Conservation (phyloP, 2,888 invertebrate genomes). For the Aleiodes testaceus region DNA sequence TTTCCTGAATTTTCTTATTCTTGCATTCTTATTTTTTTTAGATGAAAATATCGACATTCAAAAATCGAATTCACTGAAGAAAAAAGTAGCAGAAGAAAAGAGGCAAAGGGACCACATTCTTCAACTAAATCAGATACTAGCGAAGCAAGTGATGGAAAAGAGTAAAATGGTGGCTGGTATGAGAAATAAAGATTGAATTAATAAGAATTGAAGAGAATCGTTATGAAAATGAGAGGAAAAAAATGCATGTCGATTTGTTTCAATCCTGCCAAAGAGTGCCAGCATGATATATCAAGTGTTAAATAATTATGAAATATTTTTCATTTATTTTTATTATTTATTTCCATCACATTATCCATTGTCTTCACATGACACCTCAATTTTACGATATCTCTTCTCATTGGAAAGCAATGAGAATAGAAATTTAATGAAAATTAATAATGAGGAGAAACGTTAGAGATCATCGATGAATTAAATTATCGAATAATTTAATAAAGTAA, state of each 20-base stretch:
- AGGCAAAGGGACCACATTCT: constrained; percentile 90
- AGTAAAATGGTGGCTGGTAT: constrained; percentile 96
- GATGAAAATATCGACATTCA: constrained; percentile 62
- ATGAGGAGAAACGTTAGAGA: neutral
- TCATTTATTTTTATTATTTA: constrained; percentile 33
- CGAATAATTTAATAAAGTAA: constrained; percentile 2
- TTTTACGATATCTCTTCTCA: neutral
- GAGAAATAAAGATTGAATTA: constrained; percentile 60
- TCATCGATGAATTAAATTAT: neutral
- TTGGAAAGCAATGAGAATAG: constrained; percentile 19
- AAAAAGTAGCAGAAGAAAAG: constrained; percentile 88
- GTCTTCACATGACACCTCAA: constrained; percentile 42
- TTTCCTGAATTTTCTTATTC: too few relatives aligned
- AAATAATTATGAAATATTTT: neutral
- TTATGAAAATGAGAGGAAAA: constrained; percentile 24
- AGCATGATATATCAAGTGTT: constrained; percentile 32
- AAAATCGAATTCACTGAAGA: constrained; percentile 76
- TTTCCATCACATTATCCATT: constrained; percentile 41
- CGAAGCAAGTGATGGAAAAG: constrained; percentile 95
- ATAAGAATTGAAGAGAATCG: neutral
- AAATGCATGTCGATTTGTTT: constrained; percentile 41
- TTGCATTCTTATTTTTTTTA: constrained; percentile 43
- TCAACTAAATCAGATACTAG: constrained; percentile 92
- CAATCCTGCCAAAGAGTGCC: constrained; percentile 18
- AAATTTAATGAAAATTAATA: neutral